Base-by-base conservation (phyloP, 2,888 invertebrate species). In the Criorhina ranunculi region DNA sequence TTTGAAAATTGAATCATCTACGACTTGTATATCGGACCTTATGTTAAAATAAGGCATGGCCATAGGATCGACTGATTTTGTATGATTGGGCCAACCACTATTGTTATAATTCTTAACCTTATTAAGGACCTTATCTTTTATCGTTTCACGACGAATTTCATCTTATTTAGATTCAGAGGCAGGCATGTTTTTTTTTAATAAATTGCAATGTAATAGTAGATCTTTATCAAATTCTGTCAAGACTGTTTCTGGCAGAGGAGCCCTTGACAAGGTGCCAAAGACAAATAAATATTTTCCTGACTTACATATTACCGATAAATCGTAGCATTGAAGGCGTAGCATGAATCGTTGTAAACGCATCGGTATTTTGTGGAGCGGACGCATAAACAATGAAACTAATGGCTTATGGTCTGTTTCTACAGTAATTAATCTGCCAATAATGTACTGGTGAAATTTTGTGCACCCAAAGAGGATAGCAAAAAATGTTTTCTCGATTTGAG, bases 191-290 rank as follows among this genome's bases (percentile, higher is more conserved):
- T 15, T 15, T 5, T 5, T 37, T 6, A 69, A 35, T 3, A 69
- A n/a, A 31, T 78, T 57, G 33, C 78, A 70, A 3, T 69, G 70
- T n/a, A 62, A 9, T 24, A 11, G n/a, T 29, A 67, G 29, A n/a
- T 76, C 66, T 12, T 59, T n/a, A 6, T 76, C 76, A 11, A 67
- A 57, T 37, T 76, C 46, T 40, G 37, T 49, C 12, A 76, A 51
- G 9, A 12, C 9, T 9, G 7, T 46, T 37, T 46, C 59, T 1
- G 59, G 59, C 40, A 60, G 42, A 59, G 78, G 70, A 0, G 86
- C 95, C 94, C 66, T 93, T 92, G 87, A 89, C 90, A 66, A 92
- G 91, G 15, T 95, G 94, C 86, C 87, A 8, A 86, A 85, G 2
- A 85, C 79, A 44, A 59, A 86, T n/a, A 87, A 33, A n/a, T 76